phyloP scores from a whole-genome alignment of 1,140 invertebrate genomes.

The Halictus rubicundus region DNA sequence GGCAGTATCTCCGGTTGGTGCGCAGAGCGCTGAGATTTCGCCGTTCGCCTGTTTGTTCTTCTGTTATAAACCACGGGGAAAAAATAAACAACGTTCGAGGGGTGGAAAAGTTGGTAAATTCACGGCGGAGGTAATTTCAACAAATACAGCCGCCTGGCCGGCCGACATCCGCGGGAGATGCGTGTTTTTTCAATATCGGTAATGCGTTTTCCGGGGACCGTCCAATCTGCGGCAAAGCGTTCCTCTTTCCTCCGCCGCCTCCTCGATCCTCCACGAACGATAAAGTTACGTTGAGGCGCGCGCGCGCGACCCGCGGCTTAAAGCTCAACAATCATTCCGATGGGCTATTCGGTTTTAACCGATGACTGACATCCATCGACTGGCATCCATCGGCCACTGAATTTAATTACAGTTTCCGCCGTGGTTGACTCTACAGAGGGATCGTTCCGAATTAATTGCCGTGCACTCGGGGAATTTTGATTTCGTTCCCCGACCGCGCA shows the following conservation, averaged over 20 bases:
- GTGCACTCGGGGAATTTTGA: background rate
- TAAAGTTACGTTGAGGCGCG: constrained; percentile 29
- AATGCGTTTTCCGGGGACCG: constrained; percentile 47
- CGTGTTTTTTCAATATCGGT: constrained; percentile 49
- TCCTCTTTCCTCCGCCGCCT: background rate
- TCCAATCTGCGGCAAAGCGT: constrained; percentile 30
- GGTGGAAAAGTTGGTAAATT: constrained; percentile 23
- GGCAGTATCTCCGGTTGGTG: background rate
- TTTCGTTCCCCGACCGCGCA: too few species aligned
- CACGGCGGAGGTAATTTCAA: constrained; percentile 18
- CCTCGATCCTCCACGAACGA: constrained; percentile 7
- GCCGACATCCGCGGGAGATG: background rate
- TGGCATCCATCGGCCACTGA: background rate
- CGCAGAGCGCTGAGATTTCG: background rate
- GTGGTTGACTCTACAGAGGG: background rate
- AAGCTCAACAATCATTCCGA: constrained; percentile 38
- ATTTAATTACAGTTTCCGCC: background rate
- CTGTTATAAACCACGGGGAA: constrained; percentile 9
- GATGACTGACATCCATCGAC: constrained; percentile 14
- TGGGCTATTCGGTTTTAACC: constrained; percentile 27
- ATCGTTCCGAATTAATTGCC: constrained; percentile 4
- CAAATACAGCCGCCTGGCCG: background rate
- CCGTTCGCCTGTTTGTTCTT: constrained; percentile 25
- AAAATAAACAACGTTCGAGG: constrained; percentile 13
- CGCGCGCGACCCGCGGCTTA: constrained; percentile 8